Evolutionary conservation across 1,140 invertebrate species (phyloP).

Genomic region (Plectrocnemia conspersa): DNA sequence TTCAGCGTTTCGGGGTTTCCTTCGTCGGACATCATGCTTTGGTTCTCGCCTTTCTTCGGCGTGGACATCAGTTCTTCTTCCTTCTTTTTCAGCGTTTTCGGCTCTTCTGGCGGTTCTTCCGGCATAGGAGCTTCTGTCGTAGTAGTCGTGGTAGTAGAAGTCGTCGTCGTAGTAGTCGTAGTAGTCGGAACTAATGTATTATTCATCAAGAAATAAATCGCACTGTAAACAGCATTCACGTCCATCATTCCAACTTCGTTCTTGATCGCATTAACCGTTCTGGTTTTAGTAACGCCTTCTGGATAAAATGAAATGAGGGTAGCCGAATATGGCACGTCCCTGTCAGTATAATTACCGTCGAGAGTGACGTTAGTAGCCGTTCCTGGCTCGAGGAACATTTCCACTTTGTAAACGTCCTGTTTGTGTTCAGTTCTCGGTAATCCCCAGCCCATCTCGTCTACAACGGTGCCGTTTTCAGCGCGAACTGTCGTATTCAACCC

Average conservation of each 20-base stretch:
- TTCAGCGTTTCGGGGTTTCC: constrained; percentile 41
- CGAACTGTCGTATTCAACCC: constrained; percentile 66
- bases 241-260: constrained; percentile 63
- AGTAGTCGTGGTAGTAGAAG: constrained; percentile 60
- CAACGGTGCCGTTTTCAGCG: constrained; percentile 53
- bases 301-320: constrained; percentile 66
- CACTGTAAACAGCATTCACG: constrained; percentile 61
- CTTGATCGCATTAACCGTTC: constrained; percentile 54
- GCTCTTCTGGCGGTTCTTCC: constrained; percentile 42
- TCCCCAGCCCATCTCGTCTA: constrained; percentile 65
- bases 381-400: constrained; percentile 61
- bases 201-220: constrained; percentile 69
- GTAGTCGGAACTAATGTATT: constrained; percentile 72
- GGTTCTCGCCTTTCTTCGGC: constrained; percentile 41
- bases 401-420: constrained; percentile 57
- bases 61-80: constrained; percentile 31
- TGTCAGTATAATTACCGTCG: constrained; percentile 62
- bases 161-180: constrained; percentile 66
- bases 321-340: constrained; percentile 67
- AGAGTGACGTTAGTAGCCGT: constrained; percentile 76
- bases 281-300: constrained; percentile 51
- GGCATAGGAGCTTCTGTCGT: constrained; percentile 45
- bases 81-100: constrained; percentile 27
- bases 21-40: constrained; percentile 43
- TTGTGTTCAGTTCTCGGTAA: constrained; percentile 54